Percentiles rank a stretch among this genome's conserved stretches.
Conservation (phyloP, 1,140 invertebrate genomes). For the Trachymyrmex cornetzi region DNA sequence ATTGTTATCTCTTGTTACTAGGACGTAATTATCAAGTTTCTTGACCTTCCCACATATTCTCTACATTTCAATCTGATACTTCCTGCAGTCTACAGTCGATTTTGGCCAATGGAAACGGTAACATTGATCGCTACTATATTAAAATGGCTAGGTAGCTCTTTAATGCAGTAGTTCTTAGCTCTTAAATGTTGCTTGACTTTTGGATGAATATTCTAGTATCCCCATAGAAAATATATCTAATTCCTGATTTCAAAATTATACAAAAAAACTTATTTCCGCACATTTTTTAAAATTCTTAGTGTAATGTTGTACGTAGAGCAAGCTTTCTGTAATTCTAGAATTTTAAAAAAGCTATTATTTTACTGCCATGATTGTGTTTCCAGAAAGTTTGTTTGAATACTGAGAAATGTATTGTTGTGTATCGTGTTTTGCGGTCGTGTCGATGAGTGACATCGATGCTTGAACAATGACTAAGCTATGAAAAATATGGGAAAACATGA, state of each 20-base stretch:
- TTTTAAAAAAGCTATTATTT: neutral
- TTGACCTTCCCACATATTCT: slow-evolving; percentile 2
- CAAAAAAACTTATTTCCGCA: neutral
- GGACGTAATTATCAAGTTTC: slow-evolving; percentile 33
- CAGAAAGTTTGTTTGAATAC: slow-evolving; percentile 1
- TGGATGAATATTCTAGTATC: neutral
- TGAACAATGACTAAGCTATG: neutral
- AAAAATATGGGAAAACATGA: neutral
- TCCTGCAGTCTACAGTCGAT: neutral
- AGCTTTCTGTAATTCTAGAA: neutral
- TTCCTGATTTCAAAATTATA: neutral
- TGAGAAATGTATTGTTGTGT: slow-evolving; percentile 7
- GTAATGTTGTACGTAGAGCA: neutral
- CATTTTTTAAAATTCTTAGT: neutral
- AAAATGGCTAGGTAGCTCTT: neutral
- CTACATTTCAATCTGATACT: neutral
- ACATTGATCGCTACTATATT: neutral
- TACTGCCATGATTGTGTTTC: neutral
- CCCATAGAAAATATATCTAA: neutral
- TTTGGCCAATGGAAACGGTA: slow-evolving; percentile 65
- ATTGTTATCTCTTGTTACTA: slow-evolving; percentile 38
- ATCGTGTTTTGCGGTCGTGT: slow-evolving; percentile 20
- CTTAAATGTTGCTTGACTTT: neutral
- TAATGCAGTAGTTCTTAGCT: neutral
- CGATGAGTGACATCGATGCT: slow-evolving; percentile 25